Evolutionary conservation across 2,113 vertebrate genomes (phyloP).

Genomic region (Anser brachyrhynchus): DNA sequence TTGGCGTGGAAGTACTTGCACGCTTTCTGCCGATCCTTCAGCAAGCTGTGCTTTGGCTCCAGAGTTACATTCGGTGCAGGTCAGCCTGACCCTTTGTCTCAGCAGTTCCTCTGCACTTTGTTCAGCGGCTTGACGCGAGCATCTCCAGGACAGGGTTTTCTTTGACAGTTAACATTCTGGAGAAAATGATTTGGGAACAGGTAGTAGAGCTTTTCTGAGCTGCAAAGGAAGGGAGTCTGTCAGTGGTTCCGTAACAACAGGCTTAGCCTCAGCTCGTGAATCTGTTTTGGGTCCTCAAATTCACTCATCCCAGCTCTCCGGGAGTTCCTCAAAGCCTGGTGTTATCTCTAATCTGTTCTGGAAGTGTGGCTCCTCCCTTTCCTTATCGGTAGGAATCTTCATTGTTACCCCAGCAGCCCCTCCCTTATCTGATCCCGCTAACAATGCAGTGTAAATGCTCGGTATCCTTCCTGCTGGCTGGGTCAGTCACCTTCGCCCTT

Average conservation of each 20-base stretch:
- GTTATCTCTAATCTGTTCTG: constrained; percentile 48
- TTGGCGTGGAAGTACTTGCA: neutral
- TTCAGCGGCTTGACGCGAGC: neutral
- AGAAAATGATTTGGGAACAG: neutral
- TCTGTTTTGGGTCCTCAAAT: neutral
- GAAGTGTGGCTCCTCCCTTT: constrained; percentile 50
- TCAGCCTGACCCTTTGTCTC: neutral
- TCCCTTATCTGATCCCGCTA: constrained; percentile 38
- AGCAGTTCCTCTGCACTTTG: neutral
- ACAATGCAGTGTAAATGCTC: constrained; percentile 27
- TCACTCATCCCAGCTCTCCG: neutral
- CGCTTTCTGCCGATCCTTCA: neutral
- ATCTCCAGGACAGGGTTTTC: neutral
- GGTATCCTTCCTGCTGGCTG: constrained; percentile 53
- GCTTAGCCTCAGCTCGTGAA: neutral
- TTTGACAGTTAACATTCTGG: neutral
- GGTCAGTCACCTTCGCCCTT: neutral
- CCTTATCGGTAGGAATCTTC: constrained; percentile 41
- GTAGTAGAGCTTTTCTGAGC: neutral
- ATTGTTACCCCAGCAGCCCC: neutral
- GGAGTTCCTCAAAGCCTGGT: neutral
- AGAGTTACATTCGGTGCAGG: neutral
- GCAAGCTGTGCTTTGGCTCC: neutral
- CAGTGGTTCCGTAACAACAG: neutral
- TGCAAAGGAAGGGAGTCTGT: neutral